These are phyloP conservation scores for Lissocephala sabroskyi DNA, from an alignment of 2,888 invertebrate species.

Conservation along the genomic window DNA sequence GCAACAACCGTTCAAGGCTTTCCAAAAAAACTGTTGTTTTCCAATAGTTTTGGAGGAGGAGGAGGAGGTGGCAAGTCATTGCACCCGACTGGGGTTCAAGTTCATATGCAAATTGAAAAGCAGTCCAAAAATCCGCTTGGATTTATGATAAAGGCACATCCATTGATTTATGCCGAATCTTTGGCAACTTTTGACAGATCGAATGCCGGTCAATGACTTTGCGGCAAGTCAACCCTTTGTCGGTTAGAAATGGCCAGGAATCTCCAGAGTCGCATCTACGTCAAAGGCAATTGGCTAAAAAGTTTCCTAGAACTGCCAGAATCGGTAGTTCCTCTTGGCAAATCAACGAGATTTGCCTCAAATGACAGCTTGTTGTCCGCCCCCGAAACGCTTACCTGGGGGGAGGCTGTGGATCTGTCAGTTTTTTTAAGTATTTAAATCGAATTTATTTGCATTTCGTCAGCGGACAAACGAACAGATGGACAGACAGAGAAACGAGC, in stretches of 20 bases:
- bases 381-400: no score
- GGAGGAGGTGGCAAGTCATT: no score
- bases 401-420: conserved; percentile 19
- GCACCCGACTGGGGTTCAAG: conserved; percentile 40
- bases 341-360: conserved; percentile 35
- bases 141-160: conserved; percentile 44
- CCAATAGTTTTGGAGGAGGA: conserved; percentile 27
- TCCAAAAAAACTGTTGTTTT: not conserved
- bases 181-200: no score
- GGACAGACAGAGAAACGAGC: no score
- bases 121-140: conserved; percentile 44
- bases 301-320: no score
- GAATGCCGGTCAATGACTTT: no score
- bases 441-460: conserved; percentile 41
- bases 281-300: no score
- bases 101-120: conserved; percentile 57
- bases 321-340: not conserved
- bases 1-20: conserved; percentile 40
- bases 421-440: conserved; percentile 34
- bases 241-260: no score
- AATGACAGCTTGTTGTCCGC: conserved; percentile 49
- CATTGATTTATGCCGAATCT: no score
- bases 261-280: no score
- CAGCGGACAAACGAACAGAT: conserved; percentile 2
- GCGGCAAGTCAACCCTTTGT: no score